A percentile compares a stretch with the other conserved stretches of the same genome.
Evolutionary conservation across 92 coral and sea anemone genomes (phyloP).

Genomic region (Epizoanthus scotinus): DNA sequence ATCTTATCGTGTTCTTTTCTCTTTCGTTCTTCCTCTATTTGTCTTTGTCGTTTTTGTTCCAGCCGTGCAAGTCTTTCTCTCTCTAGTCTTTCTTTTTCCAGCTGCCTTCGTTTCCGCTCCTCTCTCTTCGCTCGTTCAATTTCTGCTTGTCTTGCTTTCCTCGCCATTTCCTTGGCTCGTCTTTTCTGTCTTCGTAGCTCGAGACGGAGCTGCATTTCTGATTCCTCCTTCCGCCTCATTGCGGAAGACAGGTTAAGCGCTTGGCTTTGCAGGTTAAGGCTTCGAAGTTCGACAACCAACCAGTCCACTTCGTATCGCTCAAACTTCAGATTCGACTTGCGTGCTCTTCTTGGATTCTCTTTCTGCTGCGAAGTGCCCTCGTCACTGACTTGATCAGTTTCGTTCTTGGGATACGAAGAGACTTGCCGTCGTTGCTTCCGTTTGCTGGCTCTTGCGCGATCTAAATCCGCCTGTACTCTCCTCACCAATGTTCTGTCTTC

Average conservation of each 20-base stretch:
- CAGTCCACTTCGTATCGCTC: constrained; percentile 57
- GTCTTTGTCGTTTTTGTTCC: constrained; percentile 44
- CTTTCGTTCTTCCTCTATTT: constrained; percentile 50
- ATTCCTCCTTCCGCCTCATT: constrained; percentile 40
- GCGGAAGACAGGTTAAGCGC: constrained; percentile 53
- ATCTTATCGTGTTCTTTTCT: constrained; percentile 59
- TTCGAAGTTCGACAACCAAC: constrained; percentile 54
- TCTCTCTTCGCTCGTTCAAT: constrained; percentile 12
- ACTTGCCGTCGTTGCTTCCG: neutral
- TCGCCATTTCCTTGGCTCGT: neutral
- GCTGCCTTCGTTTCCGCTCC: neutral
- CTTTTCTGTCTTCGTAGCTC: constrained; percentile 12
- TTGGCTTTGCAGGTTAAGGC: constrained; percentile 56
- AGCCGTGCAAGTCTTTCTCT: constrained; percentile 7
- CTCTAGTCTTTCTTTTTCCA: neutral
- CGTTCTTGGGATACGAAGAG: neutral
- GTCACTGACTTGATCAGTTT: neutral
- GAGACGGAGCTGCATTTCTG: constrained; percentile 15
- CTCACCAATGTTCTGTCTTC: neutral
- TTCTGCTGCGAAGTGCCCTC: neutral
- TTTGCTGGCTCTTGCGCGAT: neutral
- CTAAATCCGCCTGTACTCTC: constrained; percentile 1
- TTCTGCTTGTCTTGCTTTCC: constrained; percentile 25
- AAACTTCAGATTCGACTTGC: constrained; percentile 3
- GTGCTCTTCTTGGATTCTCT: neutral